These are phyloP conservation scores for Sinocyclocheilus anshuiensis DNA, from an alignment of 2,113 vertebrate genomes.

Conservation along the genomic window DNA sequence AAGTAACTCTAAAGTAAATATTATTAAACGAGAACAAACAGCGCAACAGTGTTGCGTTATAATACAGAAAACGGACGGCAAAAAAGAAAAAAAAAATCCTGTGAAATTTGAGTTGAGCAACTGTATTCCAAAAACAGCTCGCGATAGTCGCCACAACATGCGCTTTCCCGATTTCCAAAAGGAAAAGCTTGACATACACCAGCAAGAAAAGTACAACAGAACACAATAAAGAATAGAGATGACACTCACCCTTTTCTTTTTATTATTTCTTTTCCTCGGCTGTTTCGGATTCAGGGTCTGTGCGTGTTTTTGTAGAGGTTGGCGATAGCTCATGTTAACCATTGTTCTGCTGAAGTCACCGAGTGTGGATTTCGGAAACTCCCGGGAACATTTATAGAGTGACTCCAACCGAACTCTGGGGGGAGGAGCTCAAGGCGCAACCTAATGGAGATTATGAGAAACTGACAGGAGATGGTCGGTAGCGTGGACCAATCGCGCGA, in stretches of 20 bases:
- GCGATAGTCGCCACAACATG: conserved; percentile 63
- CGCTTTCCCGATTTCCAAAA: conserved; percentile 46
- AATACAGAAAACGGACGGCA: background rate
- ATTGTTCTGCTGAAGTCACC: conserved; percentile 82
- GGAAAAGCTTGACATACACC: conserved; percentile 46
- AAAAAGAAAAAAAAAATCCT: background rate
- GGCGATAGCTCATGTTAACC: conserved; percentile 84
- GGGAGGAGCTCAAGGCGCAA: conserved; percentile 57
- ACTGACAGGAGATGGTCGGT: background rate
- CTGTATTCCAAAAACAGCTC: conserved; percentile 69
- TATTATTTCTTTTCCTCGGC: conserved; percentile 80
- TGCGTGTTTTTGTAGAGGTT: conserved; percentile 79
- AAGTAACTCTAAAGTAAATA: background rate
- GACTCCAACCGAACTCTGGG: conserved; percentile 76
- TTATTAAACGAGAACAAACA: background rate
- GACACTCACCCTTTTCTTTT: conserved; percentile 80
- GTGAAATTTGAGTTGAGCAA: conserved; percentile 54
- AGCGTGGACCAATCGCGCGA: conserved; percentile 42
- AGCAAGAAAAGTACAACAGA: conserved; percentile 4
- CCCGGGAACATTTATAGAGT: conserved; percentile 79
- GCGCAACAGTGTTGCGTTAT: background rate
- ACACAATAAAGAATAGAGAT: background rate
- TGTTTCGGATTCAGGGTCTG: conserved; percentile 76
- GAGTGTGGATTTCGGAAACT: conserved; percentile 83
- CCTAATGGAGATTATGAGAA: conserved; percentile 21